These are phyloP conservation scores for Corella eumyota DNA, from an alignment of 23 tunicate genomes.

Conservation along the genomic window DNA sequence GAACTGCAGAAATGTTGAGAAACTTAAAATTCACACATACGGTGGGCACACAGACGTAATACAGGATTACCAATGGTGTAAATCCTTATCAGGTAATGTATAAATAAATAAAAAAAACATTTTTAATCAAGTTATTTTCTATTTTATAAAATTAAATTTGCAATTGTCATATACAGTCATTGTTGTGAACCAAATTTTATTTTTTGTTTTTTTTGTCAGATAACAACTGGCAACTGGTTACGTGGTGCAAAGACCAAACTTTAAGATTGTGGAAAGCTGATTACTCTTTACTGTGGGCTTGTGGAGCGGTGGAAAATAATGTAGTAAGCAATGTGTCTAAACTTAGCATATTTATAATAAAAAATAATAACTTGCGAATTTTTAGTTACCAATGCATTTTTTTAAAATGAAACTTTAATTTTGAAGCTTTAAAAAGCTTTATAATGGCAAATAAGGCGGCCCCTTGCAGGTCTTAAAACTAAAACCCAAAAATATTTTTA, in stretches of 20 bases:
- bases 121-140: too few relatives aligned
- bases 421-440: not conserved
- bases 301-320: not conserved
- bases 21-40: conserved; percentile 23
- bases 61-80: conserved; percentile 44
- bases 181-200: conserved; percentile 1
- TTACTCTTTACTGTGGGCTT: conserved; percentile 1
- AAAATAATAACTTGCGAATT: too few relatives aligned
- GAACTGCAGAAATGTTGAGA: conserved; percentile 19
- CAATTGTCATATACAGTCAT: not conserved
- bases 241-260: conserved; percentile 85
- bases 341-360: not conserved
- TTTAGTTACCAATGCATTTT: too few relatives aligned
- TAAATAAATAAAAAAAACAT: too few relatives aligned
- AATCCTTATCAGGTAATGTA: conserved; percentile 9
- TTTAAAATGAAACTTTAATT: too few relatives aligned
- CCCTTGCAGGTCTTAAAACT: too few relatives aligned
- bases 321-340: not conserved
- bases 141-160: too few relatives aligned
- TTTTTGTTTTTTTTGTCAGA: conserved; percentile 15
- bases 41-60: conserved; percentile 65
- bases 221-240: conserved; percentile 55
- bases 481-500: too few relatives aligned
- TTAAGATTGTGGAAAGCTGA: conserved; percentile 43
- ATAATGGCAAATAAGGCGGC: too few relatives aligned